phyloP scores from a whole-genome alignment of 2,888 invertebrate species.

The Caenorhabditis zanzibari region DNA sequence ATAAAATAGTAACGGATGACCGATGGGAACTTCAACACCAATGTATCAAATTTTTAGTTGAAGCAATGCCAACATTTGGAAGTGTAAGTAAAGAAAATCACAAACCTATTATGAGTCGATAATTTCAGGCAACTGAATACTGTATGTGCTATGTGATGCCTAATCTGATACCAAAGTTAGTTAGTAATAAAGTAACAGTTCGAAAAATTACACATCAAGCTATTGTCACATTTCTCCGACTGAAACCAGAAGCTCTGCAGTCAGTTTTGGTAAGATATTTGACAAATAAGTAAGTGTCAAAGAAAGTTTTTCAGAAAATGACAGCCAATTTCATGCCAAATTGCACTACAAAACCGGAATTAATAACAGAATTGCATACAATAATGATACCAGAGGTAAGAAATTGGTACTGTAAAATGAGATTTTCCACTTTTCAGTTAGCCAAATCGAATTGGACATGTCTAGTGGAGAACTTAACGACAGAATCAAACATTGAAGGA shows the following conservation, averaged over 20 bases:
- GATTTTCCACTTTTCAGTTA: conserved; percentile 26
- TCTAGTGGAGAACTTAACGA: conserved; percentile 44
- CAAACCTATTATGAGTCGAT: background rate
- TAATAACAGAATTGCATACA: conserved; percentile 84
- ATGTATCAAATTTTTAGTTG: conserved; percentile 83
- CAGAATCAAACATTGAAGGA: conserved; percentile 9
- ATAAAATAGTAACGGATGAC: conserved; percentile 84
- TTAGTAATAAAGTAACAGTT: conserved; percentile 80
- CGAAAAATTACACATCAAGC: conserved; percentile 84
- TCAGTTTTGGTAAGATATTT: conserved; percentile 83
- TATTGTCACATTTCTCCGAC: conserved; percentile 83
- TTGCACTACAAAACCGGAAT: conserved; percentile 70
- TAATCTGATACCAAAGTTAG: conserved; percentile 83
- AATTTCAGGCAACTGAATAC: conserved; percentile 83
- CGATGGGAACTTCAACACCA: conserved; percentile 85
- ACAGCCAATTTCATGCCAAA: conserved; percentile 53
- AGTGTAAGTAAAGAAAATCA: conserved; percentile 75
- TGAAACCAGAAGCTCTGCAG: conserved; percentile 84
- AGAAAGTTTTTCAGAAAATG: conserved; percentile 81
- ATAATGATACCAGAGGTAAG: conserved; percentile 84
- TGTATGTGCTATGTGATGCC: conserved; percentile 83
- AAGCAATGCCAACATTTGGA: conserved; percentile 83
- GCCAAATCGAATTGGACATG: conserved; percentile 56
- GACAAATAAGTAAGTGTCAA: background rate
- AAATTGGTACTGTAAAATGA: background rate